Evolutionary conservation across 2,113 vertebrate species (phyloP).

Genomic region (Meles meles): DNA sequence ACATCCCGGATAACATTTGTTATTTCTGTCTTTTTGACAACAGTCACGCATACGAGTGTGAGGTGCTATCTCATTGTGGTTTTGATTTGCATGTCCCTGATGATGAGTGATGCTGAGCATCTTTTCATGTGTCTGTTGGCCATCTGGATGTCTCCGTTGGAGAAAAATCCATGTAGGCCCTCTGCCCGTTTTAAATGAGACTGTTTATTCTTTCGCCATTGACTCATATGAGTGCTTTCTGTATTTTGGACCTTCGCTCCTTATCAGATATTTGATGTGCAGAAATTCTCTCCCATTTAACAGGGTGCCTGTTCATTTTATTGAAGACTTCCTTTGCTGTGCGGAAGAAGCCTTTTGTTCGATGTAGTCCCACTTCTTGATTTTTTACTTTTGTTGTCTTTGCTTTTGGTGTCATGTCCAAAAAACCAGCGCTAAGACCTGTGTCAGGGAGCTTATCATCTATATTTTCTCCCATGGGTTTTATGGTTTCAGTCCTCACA

Average conservation of each 20-base stretch:
- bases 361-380: not conserved
- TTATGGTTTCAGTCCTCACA: not conserved
- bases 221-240: not conserved
- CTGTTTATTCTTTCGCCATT: not conserved
- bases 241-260: not conserved
- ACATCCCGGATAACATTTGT: not conserved
- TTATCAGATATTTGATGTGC: not conserved
- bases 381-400: not conserved
- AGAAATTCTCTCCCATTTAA: not conserved
- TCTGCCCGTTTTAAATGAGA: not conserved
- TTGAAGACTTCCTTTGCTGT: not conserved
- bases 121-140: not conserved
- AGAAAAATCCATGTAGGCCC: not conserved
- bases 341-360: not conserved
- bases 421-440: not conserved
- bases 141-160: not conserved
- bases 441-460: not conserved
- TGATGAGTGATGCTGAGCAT: not conserved
- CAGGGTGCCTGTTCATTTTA: not conserved
- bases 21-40: not conserved
- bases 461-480: not conserved
- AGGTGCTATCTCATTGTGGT: not conserved
- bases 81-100: not conserved
- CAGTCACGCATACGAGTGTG: not conserved
- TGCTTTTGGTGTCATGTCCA: not conserved